Conservation (phyloP, 2,888 invertebrate genomes). For the Nemurella pictetii region DNA sequence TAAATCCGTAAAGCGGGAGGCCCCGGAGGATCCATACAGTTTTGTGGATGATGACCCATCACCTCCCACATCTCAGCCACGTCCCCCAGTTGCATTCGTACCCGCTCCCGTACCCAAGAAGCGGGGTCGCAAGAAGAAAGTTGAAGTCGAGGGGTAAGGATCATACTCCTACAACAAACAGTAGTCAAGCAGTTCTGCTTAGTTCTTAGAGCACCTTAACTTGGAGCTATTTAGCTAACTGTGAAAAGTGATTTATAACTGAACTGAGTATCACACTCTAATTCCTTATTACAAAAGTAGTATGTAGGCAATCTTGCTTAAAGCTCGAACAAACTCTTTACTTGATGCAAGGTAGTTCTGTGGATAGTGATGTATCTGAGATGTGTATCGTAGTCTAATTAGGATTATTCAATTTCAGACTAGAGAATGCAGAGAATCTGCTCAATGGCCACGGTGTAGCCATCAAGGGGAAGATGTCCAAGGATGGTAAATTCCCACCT, state of each 20-base stretch:
- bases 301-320: too few relatives aligned
- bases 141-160: conserved; percentile 53
- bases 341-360: too few relatives aligned
- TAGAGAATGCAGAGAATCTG: conserved; percentile 59
- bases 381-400: too few relatives aligned
- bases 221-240: too few relatives aligned
- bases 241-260: too few relatives aligned
- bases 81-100: conserved; percentile 52
- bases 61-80: conserved; percentile 42
- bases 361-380: too few relatives aligned
- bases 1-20: conserved; percentile 59
- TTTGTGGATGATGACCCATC: conserved; percentile 76
- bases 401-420: conserved; percentile 49
- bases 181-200: neutral
- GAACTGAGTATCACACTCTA: too few relatives aligned
- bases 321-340: too few relatives aligned
- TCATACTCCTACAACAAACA: neutral
- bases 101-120: conserved; percentile 68
- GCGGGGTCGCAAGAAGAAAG: conserved; percentile 84
- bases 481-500: conserved; percentile 47
- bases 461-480: conserved; percentile 49
- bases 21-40: conserved; percentile 77
- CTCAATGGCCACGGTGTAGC: conserved; percentile 54
- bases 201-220: too few relatives aligned
- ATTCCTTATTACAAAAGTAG: too few relatives aligned